Evolutionary conservation across 2,888 invertebrate species (phyloP).

Genomic region (Apeira syringaria): DNA sequence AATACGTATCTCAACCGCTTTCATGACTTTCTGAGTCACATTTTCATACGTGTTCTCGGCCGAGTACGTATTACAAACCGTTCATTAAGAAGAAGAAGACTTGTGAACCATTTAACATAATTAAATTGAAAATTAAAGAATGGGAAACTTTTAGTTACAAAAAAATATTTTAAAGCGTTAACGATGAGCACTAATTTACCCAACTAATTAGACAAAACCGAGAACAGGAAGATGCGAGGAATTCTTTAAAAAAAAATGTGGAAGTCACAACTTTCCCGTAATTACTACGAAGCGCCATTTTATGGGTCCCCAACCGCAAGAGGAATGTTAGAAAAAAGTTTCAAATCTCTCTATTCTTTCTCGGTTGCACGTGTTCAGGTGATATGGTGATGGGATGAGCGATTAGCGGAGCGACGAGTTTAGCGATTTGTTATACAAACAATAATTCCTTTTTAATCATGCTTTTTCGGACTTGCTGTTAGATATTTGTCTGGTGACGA

Average conservation of each 20-base stretch:
- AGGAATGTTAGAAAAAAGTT: conserved; percentile 34
- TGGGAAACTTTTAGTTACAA: too few relatives aligned
- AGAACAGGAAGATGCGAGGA: conserved; percentile 20
- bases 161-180: conserved; percentile 22
- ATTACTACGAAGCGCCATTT: conserved; percentile 37
- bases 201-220: conserved; percentile 30
- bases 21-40: too few relatives aligned
- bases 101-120: too few relatives aligned
- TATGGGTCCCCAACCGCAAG: conserved; percentile 31
- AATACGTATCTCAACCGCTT: too few relatives aligned
- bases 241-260: conserved; percentile 30
- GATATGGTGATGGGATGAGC: conserved; percentile 15
- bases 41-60: too few relatives aligned
- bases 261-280: conserved; percentile 41
- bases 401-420: conserved; percentile 19
- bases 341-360: conserved; percentile 28
- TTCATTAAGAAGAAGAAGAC: too few relatives aligned
- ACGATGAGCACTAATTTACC: conserved; percentile 29
- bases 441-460: too few relatives aligned
- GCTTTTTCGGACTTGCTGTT: too few relatives aligned
- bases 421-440: too few relatives aligned
- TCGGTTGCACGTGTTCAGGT: conserved; percentile 13
- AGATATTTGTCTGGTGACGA: too few relatives aligned
- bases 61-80: too few relatives aligned
- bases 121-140: too few relatives aligned